phyloP scores from a whole-genome alignment of 2,888 invertebrate species.

The Agrotis clavis region DNA sequence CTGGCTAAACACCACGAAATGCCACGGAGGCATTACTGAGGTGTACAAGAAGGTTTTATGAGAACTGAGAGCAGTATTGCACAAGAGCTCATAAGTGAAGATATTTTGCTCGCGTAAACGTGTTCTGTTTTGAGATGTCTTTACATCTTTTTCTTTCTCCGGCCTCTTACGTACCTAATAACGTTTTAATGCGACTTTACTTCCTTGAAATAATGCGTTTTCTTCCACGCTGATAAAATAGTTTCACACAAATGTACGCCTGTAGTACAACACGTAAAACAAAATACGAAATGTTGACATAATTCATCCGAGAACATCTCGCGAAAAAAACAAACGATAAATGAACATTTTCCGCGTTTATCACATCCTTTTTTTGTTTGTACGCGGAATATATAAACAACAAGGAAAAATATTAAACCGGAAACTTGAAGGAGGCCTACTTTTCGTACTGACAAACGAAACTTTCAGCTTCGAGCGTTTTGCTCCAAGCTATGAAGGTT shows the following conservation, averaged over 20 bases:
- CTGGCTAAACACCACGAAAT: conserved; percentile 57
- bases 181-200: conserved; percentile 24
- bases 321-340: conserved; percentile 32
- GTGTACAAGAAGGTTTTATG: conserved; percentile 59
- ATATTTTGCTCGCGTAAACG: conserved; percentile 23
- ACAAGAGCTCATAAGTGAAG: conserved; percentile 31
- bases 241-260: not conserved
- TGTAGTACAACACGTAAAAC: not conserved
- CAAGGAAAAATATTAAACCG: conserved; percentile 16
- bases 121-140: conserved; percentile 43
- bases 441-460: conserved; percentile 39
- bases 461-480: conserved; percentile 7
- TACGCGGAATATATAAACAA: conserved; percentile 45
- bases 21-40: conserved; percentile 59
- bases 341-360: conserved; percentile 22
- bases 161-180: conserved; percentile 2
- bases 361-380: conserved; percentile 41
- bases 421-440: conserved; percentile 13
- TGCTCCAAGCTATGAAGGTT: conserved; percentile 13
- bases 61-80: conserved; percentile 33
- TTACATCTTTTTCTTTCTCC: not conserved
- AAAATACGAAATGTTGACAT: not conserved
- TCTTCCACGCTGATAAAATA: not conserved
- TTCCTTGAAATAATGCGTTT: not conserved
- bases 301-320: conserved; percentile 7